Evolutionary conservation across 2,888 invertebrate genomes (phyloP), one percentile per base, ranked within the genome.

Genomic region (Biston stratarius): DNA sequence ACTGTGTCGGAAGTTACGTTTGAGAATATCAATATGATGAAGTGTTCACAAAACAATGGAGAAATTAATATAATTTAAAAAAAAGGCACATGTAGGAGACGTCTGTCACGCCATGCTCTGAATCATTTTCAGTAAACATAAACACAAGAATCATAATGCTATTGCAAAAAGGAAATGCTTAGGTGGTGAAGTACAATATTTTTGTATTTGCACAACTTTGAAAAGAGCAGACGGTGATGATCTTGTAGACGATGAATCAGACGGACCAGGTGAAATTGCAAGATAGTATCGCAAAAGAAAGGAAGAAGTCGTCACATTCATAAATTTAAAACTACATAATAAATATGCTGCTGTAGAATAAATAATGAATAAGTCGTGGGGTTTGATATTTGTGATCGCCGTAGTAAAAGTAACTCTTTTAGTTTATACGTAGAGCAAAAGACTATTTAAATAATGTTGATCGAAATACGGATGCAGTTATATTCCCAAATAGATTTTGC

Each of bases 81-180:
- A 78, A 76, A 74, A 79, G 77, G 83, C 81, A 77, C 81, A 84
- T 77, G 78, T 80, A 78, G 84, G 73, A 77, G 80, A 84, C 81
- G 76, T 15, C 38, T 11, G 52, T 11, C 38, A 60, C 67, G 84
- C 76, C 75, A 82, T 80, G 87, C 82, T 88, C 88, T 86, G 76
- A 84, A 86, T 87, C 73, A 69, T 65, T 75, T 76, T 77, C 75
- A 72, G 76, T 74, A 79, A 80, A 78, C 79, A 77, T 73, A 79
- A 78, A 77, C 53, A 62, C 61, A 49, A 65, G 49, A 63, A 66
- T 48, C 24, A 48, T 52, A 57, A 67, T 64, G 58, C 12, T 40
- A 14, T 64, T 44, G 36, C 42, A 47, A 48, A 47, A 52, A 65
- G 66, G 64, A 69, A 64, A 65, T 63, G 48, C 66, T 56, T 53